Conservation (phyloP, 2,113 vertebrate species). For the Pterocles burchelli region DNA sequence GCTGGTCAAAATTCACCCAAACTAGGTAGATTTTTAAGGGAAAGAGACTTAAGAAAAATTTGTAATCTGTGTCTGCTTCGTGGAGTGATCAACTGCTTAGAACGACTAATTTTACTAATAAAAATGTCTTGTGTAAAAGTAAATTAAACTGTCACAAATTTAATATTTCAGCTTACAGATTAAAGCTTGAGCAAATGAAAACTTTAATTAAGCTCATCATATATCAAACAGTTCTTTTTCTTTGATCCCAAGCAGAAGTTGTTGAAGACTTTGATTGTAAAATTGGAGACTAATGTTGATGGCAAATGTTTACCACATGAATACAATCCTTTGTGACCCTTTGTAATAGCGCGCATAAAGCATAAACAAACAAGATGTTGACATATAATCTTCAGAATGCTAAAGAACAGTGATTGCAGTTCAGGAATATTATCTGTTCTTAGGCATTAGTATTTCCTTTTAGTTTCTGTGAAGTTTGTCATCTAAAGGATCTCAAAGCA, state of each 20-base stretch:
- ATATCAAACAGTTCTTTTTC: not conserved
- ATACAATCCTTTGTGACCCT: not conserved
- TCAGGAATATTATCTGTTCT: not conserved
- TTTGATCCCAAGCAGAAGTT: slow-evolving; percentile 19
- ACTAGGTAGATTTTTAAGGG: not conserved
- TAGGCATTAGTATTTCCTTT: not conserved
- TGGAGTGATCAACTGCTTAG: not conserved
- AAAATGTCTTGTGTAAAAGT: not conserved
- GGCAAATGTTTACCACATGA: not conserved
- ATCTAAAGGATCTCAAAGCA: not conserved
- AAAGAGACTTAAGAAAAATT: not conserved
- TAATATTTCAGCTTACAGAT: not conserved
- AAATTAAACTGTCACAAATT: slow-evolving; percentile 9
- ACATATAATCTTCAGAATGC: not conserved
- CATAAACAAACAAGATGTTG: not conserved
- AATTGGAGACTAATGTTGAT: not conserved
- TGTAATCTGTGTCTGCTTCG: not conserved
- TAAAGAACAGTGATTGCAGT: not conserved
- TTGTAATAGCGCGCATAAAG: not conserved
- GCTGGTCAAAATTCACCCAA: not conserved
- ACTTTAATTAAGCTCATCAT: slow-evolving; percentile 25
- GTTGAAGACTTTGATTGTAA: not conserved
- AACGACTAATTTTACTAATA: not conserved
- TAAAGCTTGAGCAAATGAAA: not conserved
- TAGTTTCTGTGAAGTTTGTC: not conserved